These are phyloP conservation scores for Shinisaurus crocodilurus DNA, from an alignment of 2,113 vertebrate species.

Conservation along the genomic window DNA sequence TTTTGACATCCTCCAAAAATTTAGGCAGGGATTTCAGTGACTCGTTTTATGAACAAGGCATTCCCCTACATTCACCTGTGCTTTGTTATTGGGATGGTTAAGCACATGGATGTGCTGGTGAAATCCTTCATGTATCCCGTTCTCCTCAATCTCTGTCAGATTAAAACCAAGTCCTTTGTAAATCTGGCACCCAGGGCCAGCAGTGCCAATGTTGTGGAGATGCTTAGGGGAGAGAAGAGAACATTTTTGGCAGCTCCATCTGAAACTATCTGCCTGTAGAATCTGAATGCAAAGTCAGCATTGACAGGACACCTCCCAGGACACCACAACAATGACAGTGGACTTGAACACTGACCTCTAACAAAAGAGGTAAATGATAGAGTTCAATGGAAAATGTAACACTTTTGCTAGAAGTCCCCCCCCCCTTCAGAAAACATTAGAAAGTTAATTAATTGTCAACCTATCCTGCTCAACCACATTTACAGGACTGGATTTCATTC, in stretches of 20 bases:
- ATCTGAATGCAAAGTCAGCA: slow-evolving; percentile 78
- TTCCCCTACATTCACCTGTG: slow-evolving; percentile 78
- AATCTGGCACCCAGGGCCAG: slow-evolving; percentile 71
- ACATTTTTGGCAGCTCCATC: slow-evolving; percentile 63
- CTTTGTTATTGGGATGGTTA: slow-evolving; percentile 52
- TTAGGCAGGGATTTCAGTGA: slow-evolving; percentile 68
- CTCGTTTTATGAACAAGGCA: slow-evolving; percentile 73
- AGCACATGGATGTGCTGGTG: slow-evolving; percentile 68
- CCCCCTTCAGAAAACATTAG: neutral
- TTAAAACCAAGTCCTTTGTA: slow-evolving; percentile 71
- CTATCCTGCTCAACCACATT: neutral
- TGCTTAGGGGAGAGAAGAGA: slow-evolving; percentile 79
- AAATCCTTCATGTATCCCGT: slow-evolving; percentile 68
- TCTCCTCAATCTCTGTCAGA: neutral
- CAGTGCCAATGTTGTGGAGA: slow-evolving; percentile 73
- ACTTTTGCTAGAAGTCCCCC: slow-evolving; percentile 23
- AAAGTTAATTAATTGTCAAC: neutral
- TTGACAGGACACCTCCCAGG: too few species aligned
- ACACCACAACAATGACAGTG: slow-evolving; percentile 42
- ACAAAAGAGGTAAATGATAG: slow-evolving; percentile 39
- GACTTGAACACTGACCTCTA: slow-evolving; percentile 40
- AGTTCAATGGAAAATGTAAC: slow-evolving; percentile 54
- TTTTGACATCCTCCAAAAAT: slow-evolving; percentile 73
- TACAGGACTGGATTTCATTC: neutral
- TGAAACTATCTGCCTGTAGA: slow-evolving; percentile 74